Percentiles rank a stretch among this genome's conserved stretches.
These are phyloP conservation scores for Plemyria rubiginata DNA, from an alignment of 2,888 invertebrate species.

Conservation along the genomic window DNA sequence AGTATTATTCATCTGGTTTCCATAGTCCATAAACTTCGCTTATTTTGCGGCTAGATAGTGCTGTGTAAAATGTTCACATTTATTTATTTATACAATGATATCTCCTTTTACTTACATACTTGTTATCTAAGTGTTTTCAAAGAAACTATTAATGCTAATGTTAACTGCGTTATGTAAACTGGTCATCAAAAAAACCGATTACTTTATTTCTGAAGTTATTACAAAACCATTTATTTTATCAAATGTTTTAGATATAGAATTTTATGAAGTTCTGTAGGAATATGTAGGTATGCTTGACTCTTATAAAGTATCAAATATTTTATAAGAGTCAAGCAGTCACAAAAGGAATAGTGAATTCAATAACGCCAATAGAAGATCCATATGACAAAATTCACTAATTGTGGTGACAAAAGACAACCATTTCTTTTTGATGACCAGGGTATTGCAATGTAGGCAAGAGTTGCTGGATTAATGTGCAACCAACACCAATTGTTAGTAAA, in stretches of 20 bases:
- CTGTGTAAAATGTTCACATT: too few species aligned
- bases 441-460: not conserved
- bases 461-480: conserved; percentile 17
- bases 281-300: too few species aligned
- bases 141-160: too few species aligned
- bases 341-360: too few species aligned
- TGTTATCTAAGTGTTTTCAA: not conserved
- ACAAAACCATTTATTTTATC: too few species aligned
- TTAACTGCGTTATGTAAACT: not conserved
- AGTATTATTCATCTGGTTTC: too few species aligned
- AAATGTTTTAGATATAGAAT: too few species aligned
- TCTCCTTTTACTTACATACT: too few species aligned
- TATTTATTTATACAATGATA: too few species aligned
- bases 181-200: not conserved
- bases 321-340: not conserved
- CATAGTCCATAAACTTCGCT: too few species aligned
- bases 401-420: not conserved
- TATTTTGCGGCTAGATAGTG: not conserved
- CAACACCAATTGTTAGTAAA: conserved; percentile 34
- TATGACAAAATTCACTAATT: not conserved
- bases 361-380: too few species aligned
- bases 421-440: not conserved
- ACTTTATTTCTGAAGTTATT: not conserved
- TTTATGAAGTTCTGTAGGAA: too few species aligned
- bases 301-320: not conserved